Percentiles rank a stretch among this genome's conserved stretches.
phyloP scores from a whole-genome alignment of 2,797 vertebrate genomes.

The Periparus ater region DNA sequence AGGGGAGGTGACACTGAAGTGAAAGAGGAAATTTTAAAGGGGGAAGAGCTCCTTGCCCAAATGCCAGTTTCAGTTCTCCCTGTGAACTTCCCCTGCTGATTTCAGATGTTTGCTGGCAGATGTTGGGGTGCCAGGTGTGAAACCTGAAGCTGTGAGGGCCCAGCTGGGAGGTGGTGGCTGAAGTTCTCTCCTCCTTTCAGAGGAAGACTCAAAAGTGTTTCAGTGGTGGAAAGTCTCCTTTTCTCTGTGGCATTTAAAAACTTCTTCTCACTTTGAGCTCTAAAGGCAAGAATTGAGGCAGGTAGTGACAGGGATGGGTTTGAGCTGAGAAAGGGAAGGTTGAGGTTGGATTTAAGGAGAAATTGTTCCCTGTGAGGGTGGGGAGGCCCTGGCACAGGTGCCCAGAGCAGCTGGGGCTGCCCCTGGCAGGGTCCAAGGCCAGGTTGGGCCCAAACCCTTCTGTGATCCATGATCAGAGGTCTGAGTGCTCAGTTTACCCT shows the following conservation, averaged over 20 bases:
- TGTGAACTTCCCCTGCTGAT: neutral
- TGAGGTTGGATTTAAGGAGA: neutral
- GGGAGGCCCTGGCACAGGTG: accelerated
- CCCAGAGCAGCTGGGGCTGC: neutral
- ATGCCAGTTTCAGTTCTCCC: neutral
- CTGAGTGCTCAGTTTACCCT: neutral
- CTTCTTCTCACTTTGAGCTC: neutral
- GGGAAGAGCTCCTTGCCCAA: neutral
- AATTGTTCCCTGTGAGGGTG: neutral
- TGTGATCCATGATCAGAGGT: neutral
- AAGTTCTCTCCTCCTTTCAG: neutral
- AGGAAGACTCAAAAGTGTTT: neutral
- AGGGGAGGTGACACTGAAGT: neutral
- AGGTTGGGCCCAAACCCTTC: neutral
- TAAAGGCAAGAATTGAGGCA: neutral
- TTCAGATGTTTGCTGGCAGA: neutral
- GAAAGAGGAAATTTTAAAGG: neutral
- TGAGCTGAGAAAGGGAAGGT: neutral
- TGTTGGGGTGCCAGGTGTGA: neutral
- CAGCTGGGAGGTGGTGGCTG: neutral
- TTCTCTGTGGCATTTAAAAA: neutral
- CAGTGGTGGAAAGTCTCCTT: neutral
- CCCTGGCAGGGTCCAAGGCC: neutral
- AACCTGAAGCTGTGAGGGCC: neutral
- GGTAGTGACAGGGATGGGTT: neutral